phyloP scores from a whole-genome alignment of 2,113 vertebrate genomes.

The Eupsittula cactorum region DNA sequence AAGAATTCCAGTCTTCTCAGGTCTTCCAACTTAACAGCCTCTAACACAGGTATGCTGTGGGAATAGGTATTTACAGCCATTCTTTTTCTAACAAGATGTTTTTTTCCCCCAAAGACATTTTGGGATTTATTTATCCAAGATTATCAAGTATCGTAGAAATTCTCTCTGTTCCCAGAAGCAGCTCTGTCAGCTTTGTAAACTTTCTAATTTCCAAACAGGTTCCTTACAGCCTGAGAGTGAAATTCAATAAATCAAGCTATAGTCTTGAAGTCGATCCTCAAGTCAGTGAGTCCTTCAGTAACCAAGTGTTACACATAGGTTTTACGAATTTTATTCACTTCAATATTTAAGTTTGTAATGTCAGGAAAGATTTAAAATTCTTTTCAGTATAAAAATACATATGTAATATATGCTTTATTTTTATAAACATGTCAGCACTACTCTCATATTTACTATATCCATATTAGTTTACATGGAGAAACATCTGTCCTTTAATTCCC shows the following conservation, averaged over 20 bases:
- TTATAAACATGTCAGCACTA: background rate
- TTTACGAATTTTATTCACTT: background rate
- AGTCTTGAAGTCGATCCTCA: background rate
- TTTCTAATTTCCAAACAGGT: background rate
- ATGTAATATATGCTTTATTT: background rate
- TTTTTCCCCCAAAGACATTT: background rate
- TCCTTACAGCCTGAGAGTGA: background rate
- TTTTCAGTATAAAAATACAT: background rate
- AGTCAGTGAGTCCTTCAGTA: background rate
- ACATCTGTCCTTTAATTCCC: conserved; percentile 6
- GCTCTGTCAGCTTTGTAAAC: background rate
- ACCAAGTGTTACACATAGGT: background rate
- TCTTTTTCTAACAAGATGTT: background rate
- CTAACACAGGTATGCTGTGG: background rate
- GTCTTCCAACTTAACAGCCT: background rate
- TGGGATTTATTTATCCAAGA: background rate
- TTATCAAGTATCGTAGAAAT: background rate
- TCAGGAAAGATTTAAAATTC: background rate
- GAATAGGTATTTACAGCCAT: background rate
- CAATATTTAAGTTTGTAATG: background rate
- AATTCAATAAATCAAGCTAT: background rate
- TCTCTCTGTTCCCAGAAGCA: background rate
- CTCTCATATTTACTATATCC: background rate
- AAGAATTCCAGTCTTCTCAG: background rate
- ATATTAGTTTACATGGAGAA: background rate